Base-by-base conservation (phyloP, 2,113 vertebrate genomes). In the Epinephelus moara region DNA sequence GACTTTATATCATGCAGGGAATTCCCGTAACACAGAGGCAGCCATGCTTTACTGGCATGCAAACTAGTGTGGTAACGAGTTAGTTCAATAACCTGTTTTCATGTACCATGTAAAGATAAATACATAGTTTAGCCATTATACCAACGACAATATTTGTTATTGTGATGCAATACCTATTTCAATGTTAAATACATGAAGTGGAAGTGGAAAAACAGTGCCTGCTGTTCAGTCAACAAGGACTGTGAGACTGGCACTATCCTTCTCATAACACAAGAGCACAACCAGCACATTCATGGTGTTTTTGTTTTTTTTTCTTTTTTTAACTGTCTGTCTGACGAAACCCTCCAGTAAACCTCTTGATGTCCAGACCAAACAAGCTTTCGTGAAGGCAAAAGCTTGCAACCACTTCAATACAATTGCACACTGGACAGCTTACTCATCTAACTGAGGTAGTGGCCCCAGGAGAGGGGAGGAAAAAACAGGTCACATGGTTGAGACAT, bases 341-440 rank as follows among this genome's bases (percentile, higher is more conserved):
- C 75, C 53, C 68, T 78, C 50, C 63, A 79, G 67, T 68, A 82
- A 89, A 79, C 75, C 76, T 75, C 73, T 81, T 61, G 47, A 80
- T 73, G 61, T 79, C 81, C 81, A 86, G 84, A 82, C 78, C 84
- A 88, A 83, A 86, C 84, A 84, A 66, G 78, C 52, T 61, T 82
- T 76, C 67, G 33, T 64, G 27, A 14, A 69, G 76, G 30, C 71
- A 57, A 70, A 68, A 57, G 62, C 69, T 62, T 30, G 55, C 57
- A 59, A 52, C 74, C 70, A 85, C 79, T 89, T 73, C 50, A 80
- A 14, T 11, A 71, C 70, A 75, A 63, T 2, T 73, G 55, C 59
- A 68, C 62, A 64, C 33, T 64, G 59, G 70, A 75, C 74, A 62
- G 75, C 40, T 80, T 69, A 85, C 71, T 69, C 70, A 81, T 80